These are phyloP conservation scores for Novumbra hubbsi DNA, from an alignment of 2,797 vertebrate genomes.

Conservation along the genomic window DNA sequence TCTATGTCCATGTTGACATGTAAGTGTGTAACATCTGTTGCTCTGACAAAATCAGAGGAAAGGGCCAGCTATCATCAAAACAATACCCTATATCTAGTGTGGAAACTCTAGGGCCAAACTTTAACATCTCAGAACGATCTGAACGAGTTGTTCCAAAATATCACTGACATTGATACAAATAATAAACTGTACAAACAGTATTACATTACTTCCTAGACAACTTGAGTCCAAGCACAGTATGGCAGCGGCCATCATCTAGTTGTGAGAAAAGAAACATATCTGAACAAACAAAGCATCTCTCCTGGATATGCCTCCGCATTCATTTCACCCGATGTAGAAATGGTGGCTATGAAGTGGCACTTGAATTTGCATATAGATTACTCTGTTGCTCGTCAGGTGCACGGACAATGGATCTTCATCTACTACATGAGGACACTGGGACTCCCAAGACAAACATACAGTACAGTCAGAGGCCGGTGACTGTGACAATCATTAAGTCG, in stretches of 20 bases:
- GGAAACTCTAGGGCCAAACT: background rate
- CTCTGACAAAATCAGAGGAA: background rate
- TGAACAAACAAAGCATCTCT: conserved; percentile 24
- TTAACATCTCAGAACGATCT: conserved; percentile 5
- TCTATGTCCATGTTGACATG: background rate
- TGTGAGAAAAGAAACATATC: conserved; percentile 18
- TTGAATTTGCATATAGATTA: conserved; percentile 50
- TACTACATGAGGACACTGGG: background rate
- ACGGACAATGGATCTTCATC: conserved; percentile 1
- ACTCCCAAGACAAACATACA: background rate
- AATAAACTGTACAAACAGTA: background rate
- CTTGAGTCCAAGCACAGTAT: background rate
- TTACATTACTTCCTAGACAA: background rate
- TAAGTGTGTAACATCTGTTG: background rate
- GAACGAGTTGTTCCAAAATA: background rate
- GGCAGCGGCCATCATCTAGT: conserved; percentile 17
- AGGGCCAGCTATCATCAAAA: background rate
- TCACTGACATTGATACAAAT: background rate
- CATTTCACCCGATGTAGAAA: conserved; percentile 16
- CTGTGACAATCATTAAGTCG: background rate
- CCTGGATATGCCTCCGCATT: conserved; percentile 17
- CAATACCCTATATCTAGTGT: background rate
- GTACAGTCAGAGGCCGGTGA: background rate
- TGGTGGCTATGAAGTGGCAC: conserved; percentile 1
- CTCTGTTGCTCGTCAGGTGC: conserved; percentile 7